Evolutionary conservation across 2,113 vertebrate genomes (phyloP).

Genomic region (Chinchilla lanigera): DNA sequence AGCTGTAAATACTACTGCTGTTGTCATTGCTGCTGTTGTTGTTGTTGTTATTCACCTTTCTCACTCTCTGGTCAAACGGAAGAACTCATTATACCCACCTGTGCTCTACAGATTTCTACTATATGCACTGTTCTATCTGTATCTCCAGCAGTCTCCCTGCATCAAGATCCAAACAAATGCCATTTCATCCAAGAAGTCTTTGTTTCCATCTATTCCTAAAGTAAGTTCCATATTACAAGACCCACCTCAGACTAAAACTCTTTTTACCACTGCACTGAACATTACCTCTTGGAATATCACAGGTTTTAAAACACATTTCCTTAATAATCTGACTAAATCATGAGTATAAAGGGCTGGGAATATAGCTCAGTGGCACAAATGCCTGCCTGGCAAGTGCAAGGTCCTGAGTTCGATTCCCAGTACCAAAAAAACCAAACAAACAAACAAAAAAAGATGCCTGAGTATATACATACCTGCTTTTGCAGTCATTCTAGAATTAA

Average conservation of each 20-base stretch:
- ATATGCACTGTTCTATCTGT: neutral
- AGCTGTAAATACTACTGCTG: neutral
- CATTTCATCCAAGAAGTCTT: slow-evolving; percentile 51
- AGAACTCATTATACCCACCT: neutral
- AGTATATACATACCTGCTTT: neutral
- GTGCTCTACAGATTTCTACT: neutral
- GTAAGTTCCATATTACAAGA: neutral
- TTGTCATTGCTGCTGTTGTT: neutral
- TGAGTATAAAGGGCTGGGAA: too few species aligned
- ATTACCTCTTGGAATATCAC: neutral
- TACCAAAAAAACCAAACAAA: too few species aligned
- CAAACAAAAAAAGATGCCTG: too few species aligned
- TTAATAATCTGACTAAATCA: slow-evolving; percentile 40
- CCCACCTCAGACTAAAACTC: neutral
- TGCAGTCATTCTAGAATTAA: slow-evolving; percentile 33
- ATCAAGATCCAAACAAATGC: neutral
- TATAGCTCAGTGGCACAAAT: too few species aligned
- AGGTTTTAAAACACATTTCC: neutral
- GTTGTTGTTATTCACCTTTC: neutral
- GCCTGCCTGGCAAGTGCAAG: too few species aligned
- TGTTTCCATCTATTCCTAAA: neutral
- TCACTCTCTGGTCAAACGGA: slow-evolving; percentile 26
- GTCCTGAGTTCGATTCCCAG: too few species aligned
- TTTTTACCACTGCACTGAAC: neutral
- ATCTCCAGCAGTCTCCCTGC: neutral